A percentile compares a stretch with the other conserved stretches of the same genome.
Evolutionary conservation across 2,113 vertebrate genomes (phyloP).

Genomic region (Electrona antarctica): DNA sequence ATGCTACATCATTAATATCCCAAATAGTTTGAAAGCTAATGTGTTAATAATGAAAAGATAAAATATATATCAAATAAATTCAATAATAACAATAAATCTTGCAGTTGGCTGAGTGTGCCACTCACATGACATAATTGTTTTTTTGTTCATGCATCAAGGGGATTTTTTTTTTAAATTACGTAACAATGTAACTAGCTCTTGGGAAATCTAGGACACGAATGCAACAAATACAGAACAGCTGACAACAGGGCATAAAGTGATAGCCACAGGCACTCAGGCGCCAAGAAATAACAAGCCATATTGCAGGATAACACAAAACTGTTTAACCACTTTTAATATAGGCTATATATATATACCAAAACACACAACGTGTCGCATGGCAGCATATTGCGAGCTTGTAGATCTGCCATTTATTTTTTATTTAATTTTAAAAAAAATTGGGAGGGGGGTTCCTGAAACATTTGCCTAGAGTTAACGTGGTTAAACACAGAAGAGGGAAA

Average conservation of each 20-base stretch:
- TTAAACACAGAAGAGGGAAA: neutral
- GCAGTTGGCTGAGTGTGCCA: neutral
- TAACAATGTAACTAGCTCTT: constrained; percentile 4
- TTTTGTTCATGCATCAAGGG: neutral
- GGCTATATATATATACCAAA: too few species aligned
- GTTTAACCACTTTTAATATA: too few species aligned
- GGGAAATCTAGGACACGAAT: neutral
- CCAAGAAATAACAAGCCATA: neutral
- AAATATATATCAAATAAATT: neutral
- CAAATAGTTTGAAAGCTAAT: neutral
- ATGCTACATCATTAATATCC: neutral
- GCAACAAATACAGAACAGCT: constrained; percentile 1
- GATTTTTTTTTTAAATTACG: neutral
- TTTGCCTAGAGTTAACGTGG: neutral
- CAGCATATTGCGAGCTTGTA: too few species aligned
- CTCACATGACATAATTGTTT: neutral
- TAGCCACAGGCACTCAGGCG: neutral
- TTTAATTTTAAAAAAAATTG: neutral
- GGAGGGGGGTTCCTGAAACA: neutral
- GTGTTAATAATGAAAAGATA: neutral
- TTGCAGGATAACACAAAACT: neutral
- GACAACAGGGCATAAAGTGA: neutral
- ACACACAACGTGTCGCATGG: too few species aligned
- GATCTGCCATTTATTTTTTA: too few species aligned
- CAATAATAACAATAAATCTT: neutral